These are phyloP conservation scores for Unio pictorum DNA, from an alignment of 2,888 invertebrate genomes.

Conservation along the genomic window DNA sequence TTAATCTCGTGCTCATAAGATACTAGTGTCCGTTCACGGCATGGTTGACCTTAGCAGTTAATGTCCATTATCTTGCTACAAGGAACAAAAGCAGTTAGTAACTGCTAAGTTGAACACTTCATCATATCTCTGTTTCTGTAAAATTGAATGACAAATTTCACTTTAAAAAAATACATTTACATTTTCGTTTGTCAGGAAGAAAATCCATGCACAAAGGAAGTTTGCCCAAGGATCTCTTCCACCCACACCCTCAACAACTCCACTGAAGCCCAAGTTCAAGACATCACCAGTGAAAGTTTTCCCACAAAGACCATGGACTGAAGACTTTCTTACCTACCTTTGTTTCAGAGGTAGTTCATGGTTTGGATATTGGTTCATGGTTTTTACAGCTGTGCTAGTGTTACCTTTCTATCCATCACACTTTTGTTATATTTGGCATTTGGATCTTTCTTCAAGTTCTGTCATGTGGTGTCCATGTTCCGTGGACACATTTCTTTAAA, in stretches of 20 bases:
- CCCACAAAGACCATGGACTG: conserved; percentile 81
- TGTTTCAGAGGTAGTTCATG: conserved; percentile 81
- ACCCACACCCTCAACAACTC: conserved; percentile 44
- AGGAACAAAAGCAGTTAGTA: background rate
- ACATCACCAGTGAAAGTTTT: conserved; percentile 53
- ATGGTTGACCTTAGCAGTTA: background rate
- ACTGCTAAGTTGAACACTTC: background rate
- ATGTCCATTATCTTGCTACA: background rate
- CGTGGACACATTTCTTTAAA: no score
- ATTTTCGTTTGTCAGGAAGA: conserved; percentile 68
- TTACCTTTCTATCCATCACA: no score
- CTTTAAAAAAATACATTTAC: no score
- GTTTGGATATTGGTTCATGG: no score
- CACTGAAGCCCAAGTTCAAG: conserved; percentile 38
- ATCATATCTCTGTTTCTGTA: background rate
- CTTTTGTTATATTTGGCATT: no score
- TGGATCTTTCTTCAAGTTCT: no score
- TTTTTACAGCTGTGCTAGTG: no score
- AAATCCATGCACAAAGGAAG: conserved; percentile 89
- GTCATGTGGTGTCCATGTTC: no score
- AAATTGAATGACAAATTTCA: no score
- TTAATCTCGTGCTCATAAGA: no score
- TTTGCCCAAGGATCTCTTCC: conserved; percentile 82
- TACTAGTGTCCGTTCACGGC: no score
- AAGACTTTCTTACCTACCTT: conserved; percentile 88